These are phyloP conservation scores for Illadopsis cleaveri DNA, from an alignment of 2,113 vertebrate genomes.

Conservation along the genomic window DNA sequence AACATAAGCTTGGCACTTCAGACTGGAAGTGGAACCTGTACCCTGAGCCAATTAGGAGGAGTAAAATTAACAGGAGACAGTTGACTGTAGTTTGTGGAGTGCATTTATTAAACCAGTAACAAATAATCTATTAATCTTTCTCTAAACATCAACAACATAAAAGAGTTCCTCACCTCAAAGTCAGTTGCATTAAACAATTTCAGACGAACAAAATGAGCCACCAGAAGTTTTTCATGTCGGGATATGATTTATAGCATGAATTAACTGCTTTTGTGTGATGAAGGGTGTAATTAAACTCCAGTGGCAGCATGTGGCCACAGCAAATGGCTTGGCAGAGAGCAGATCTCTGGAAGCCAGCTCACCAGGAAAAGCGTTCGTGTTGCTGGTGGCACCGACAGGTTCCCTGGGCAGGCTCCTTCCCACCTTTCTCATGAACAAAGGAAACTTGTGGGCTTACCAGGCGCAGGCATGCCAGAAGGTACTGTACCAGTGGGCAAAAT, in stretches of 20 bases:
- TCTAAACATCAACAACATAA: conserved; percentile 26
- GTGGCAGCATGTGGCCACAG: not conserved
- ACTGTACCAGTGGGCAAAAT: not conserved
- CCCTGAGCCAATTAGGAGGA: conserved; percentile 37
- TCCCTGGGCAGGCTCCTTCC: conserved; percentile 1
- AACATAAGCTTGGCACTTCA: conserved; percentile 16
- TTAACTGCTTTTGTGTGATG: conserved; percentile 22
- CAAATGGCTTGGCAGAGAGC: not conserved
- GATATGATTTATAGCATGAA: not conserved
- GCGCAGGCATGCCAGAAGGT: not conserved
- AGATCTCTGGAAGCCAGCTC: not conserved
- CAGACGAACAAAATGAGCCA: not conserved
- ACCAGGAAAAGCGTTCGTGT: not conserved
- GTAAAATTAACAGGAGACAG: conserved; percentile 3
- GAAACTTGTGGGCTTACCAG: not conserved
- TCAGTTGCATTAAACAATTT: not conserved
- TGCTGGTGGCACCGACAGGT: not conserved
- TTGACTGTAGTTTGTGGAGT: not conserved
- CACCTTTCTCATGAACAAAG: not conserved
- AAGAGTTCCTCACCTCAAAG: conserved; percentile 45
- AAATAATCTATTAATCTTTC: conserved; percentile 61
- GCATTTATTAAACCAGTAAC: conserved; percentile 33
- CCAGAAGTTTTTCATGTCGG: not conserved
- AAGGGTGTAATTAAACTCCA: conserved; percentile 18
- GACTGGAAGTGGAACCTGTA: conserved; percentile 5